Evolutionary conservation across 1,140 invertebrate genomes (phyloP), one percentile per base, ranked within the genome.

Genomic region (Diorhabda sublineata): DNA sequence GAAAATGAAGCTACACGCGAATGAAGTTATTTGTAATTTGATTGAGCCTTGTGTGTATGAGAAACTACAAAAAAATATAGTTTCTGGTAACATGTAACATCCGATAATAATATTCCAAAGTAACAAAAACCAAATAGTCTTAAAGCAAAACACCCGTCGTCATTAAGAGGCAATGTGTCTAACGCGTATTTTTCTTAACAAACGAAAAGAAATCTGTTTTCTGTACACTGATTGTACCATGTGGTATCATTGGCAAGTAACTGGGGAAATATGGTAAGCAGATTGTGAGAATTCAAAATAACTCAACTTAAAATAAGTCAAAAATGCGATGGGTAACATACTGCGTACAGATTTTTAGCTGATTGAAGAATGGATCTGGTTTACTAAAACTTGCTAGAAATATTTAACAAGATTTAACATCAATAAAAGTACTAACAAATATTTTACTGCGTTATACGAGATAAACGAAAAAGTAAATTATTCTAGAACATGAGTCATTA

Each of bases 251-350:
- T 60, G 65, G 64, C 64, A 65, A 65, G 64, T 73, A 75, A 76
- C 73, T 74, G 65, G 76, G 71, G 73, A 74, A 78, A 78, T 78
- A 78, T 78, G 76, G 75, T 72, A 76, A 75, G 68, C 76, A 78
- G 76, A 78, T 78, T 78, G 76, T 76, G 76, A 71, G 76, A 78
- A 76, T 76, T 78, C 69, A 78, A 78, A 78, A 78, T 78, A 78
- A 78, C 76, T 72, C 75, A 73, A 71, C 70, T 72, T 76, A 76
- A 78, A 78, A 78, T 78, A 78, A 76, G 73, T 72, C 71, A 74
- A 76, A 76, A 77, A 58, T 69, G 57, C 63, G 68, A 69, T 66
- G 59, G 69, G 58, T 42, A 70, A 70, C 69, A 70, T 70, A 66
- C 69, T 70, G 69, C 69, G 41, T 70, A 70, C 69, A 70, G 69